Evolutionary conservation across 2,888 invertebrate species (phyloP).

Genomic region (Dorcus parallelipipedus): DNA sequence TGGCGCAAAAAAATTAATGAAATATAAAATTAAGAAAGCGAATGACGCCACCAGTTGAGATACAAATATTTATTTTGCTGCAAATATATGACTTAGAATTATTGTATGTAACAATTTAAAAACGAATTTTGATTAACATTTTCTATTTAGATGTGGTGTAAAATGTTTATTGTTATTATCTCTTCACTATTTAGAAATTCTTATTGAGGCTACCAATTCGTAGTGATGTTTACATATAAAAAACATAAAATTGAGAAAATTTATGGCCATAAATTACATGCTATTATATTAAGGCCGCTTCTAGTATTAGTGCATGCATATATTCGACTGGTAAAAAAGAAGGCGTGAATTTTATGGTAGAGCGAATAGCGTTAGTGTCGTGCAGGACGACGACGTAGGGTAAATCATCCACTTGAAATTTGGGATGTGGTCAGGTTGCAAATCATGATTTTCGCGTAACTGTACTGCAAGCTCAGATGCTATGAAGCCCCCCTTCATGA

Average conservation of each 20-base stretch:
- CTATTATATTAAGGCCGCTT: too few species aligned
- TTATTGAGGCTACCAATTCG: too few species aligned
- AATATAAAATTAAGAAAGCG: background rate
- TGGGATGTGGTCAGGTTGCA: slow-evolving; percentile 37
- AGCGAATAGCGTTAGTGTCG: slow-evolving; percentile 17
- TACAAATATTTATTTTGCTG: background rate
- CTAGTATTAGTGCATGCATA: background rate
- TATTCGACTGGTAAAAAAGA: background rate
- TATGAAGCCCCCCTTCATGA: slow-evolving; percentile 30
- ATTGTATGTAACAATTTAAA: slow-evolving; percentile 3
- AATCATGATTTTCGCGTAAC: slow-evolving; percentile 48
- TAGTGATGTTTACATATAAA: too few species aligned
- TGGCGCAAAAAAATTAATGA: background rate
- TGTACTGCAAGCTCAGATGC: slow-evolving; percentile 40
- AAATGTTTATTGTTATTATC: too few species aligned
- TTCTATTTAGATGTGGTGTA: too few species aligned
- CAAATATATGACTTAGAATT: background rate
- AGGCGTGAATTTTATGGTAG: slow-evolving; percentile 14
- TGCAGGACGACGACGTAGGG: slow-evolving; percentile 20
- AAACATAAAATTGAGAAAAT: too few species aligned
- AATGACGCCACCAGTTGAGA: background rate
- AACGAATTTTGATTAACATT: too few species aligned
- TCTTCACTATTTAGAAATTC: too few species aligned
- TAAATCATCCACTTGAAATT: slow-evolving; percentile 27
- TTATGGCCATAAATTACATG: too few species aligned